A percentile compares a stretch with the other conserved stretches of the same genome.
Evolutionary conservation across 2,113 vertebrate species (phyloP).

Genomic region (Romanogobio albipinnatus): DNA sequence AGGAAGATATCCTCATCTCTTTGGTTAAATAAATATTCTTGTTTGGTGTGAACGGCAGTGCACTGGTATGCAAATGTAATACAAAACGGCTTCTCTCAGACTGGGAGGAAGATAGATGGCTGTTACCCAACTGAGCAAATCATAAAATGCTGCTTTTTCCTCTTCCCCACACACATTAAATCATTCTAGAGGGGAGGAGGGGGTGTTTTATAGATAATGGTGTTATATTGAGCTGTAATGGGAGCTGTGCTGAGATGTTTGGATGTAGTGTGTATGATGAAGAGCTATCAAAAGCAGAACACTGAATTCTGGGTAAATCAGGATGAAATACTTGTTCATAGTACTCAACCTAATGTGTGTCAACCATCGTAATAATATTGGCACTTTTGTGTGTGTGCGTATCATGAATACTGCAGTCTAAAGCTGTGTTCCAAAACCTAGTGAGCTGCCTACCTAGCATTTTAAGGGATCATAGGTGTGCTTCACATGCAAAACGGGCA

Average conservation of each 20-base stretch:
- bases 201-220: constrained; percentile 2
- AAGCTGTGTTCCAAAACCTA: too few relatives aligned
- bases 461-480: too few relatives aligned
- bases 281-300: constrained; percentile 5
- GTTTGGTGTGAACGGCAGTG: background rate
- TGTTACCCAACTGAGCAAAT: constrained; percentile 45
- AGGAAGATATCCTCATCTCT: constrained; percentile 3
- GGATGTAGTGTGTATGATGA: background rate
- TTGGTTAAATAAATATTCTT: constrained; percentile 37
- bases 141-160: constrained; percentile 15
- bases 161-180: constrained; percentile 49
- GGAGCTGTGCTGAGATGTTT: constrained; percentile 13
- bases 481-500: too few relatives aligned
- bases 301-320: background rate
- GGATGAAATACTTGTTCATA: background rate
- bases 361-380: background rate
- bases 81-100: constrained; percentile 35
- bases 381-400: background rate
- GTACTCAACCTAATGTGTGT: background rate
- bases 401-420: too few relatives aligned
- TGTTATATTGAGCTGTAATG: background rate
- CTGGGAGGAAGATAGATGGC: constrained; percentile 38
- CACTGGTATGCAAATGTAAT: constrained; percentile 6
- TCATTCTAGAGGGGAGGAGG: background rate
- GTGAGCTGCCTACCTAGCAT: too few relatives aligned